These are phyloP conservation scores for Mus spicilegus DNA, from an alignment of 2,113 vertebrate genomes.

Conservation along the genomic window DNA sequence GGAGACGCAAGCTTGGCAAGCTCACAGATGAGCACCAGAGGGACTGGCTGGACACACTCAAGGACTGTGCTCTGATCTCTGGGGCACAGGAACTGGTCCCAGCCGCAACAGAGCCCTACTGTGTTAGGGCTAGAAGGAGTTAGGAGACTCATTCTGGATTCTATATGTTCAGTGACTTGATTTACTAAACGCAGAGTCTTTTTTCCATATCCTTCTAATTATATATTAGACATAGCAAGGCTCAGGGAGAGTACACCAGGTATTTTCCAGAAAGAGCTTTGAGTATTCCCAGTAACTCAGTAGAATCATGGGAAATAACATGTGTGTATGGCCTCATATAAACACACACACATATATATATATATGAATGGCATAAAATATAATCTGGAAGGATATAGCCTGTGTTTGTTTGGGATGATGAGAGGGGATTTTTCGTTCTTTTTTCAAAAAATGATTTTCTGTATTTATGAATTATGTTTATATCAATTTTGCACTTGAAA, in stretches of 20 bases:
- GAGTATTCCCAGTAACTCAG: not conserved
- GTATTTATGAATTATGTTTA: slow-evolving; percentile 2
- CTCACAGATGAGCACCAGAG: not conserved
- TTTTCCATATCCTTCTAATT: slow-evolving; percentile 1
- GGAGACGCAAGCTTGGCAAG: not conserved
- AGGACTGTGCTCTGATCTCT: not conserved
- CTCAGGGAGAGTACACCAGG: not conserved
- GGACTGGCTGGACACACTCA: not conserved
- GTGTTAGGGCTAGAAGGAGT: not conserved
- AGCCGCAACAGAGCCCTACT: not conserved
- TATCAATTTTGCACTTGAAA: slow-evolving; percentile 49
- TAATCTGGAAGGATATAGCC: not conserved
- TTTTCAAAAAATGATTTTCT: not conserved
- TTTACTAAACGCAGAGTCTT: slow-evolving; percentile 37
- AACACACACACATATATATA: not conserved
- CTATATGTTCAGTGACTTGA: not conserved
- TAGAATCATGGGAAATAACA: not conserved
- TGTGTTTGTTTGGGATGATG: not conserved
- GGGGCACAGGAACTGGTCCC: not conserved
- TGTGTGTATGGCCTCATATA: not conserved
- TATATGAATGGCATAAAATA: not conserved
- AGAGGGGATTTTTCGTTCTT: not conserved
- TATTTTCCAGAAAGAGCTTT: slow-evolving; percentile 47
- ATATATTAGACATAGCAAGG: not conserved
- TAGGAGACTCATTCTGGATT: not conserved